Percentiles rank a stretch among this genome's conserved stretches.
phyloP scores from a whole-genome alignment of 30 jellyfish, hydroid and myxozoan genomes.

The Pelagia noctiluca region DNA sequence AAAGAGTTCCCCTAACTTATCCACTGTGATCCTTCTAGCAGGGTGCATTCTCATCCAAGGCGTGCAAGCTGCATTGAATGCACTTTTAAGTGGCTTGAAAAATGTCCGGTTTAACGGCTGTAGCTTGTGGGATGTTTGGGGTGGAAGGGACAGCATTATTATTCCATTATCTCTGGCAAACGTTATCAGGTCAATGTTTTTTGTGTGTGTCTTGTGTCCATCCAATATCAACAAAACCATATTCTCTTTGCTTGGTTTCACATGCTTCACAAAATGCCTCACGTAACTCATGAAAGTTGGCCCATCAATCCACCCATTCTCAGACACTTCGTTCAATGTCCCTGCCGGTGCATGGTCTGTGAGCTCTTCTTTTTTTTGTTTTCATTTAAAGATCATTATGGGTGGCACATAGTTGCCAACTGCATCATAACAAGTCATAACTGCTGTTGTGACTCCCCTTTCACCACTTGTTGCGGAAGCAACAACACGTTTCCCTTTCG shows the following conservation, averaged over 20 bases:
- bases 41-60: conserved; percentile 10
- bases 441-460: conserved; percentile 59
- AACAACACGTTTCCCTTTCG: conserved; percentile 57
- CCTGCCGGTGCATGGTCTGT: conserved; percentile 59
- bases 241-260: conserved; percentile 6
- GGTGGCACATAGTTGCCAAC: conserved; percentile 61
- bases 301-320: conserved; percentile 58
- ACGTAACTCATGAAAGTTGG: conserved; percentile 33
- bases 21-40: conserved; percentile 4
- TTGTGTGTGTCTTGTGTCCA: conserved; percentile 48
- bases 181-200: conserved; percentile 46
- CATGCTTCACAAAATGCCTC: conserved; percentile 40
- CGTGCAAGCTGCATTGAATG: conserved; percentile 47
- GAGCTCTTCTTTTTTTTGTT: conserved; percentile 40
- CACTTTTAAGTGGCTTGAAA: conserved; percentile 47
- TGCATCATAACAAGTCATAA: background rate
- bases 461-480: conserved; percentile 72
- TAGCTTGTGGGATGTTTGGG: conserved; percentile 73
- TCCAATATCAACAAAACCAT: conserved; percentile 59
- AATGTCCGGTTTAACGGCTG: conserved; percentile 60
- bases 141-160: conserved; percentile 55
- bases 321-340: conserved; percentile 57
- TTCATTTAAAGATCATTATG: conserved; percentile 46
- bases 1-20: conserved; percentile 30
- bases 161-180: conserved; percentile 52